Percentiles rank a stretch among this genome's conserved stretches.
These are phyloP conservation scores for Psylliodes chrysocephalus DNA, from an alignment of 2,888 invertebrate genomes.

Conservation along the genomic window DNA sequence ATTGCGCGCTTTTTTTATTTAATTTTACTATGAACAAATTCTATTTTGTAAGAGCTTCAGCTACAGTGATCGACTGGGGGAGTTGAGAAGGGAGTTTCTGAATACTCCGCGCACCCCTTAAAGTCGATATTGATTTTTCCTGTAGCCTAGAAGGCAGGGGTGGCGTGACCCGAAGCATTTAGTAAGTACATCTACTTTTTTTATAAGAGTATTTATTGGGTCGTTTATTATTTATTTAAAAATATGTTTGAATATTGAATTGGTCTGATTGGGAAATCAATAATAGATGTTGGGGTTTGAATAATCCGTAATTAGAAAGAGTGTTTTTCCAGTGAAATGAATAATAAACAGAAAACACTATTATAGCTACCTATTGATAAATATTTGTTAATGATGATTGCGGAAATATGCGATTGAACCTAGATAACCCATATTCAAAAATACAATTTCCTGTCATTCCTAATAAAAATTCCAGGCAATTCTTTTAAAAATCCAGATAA, in stretches of 20 bases:
- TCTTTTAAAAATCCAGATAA: too few relatives aligned
- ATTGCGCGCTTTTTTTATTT: conserved; percentile 32
- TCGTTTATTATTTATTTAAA: background rate
- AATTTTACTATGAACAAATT: conserved; percentile 37
- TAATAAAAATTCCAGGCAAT: too few relatives aligned
- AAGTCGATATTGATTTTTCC: conserved; percentile 57
- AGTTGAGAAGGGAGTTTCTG: conserved; percentile 43
- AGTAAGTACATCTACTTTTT: background rate
- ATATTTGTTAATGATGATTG: too few relatives aligned
- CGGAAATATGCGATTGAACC: too few relatives aligned
- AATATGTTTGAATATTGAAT: background rate
- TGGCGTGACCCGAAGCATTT: conserved; percentile 12
- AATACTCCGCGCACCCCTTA: conserved; percentile 52
- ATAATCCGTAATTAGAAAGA: too few relatives aligned
- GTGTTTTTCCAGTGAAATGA: too few relatives aligned
- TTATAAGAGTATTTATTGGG: background rate
- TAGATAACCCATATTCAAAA: too few relatives aligned
- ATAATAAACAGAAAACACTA: too few relatives aligned
- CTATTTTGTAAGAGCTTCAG: conserved; percentile 39
- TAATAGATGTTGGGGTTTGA: too few relatives aligned
- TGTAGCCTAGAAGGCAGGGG: conserved; percentile 37
- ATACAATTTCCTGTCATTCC: too few relatives aligned
- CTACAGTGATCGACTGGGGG: conserved; percentile 44
- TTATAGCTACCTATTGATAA: too few relatives aligned
- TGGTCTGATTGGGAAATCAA: background rate